Evolutionary conservation across 2,113 vertebrate genomes (phyloP).

Genomic region (Semicossyphus pulcher): DNA sequence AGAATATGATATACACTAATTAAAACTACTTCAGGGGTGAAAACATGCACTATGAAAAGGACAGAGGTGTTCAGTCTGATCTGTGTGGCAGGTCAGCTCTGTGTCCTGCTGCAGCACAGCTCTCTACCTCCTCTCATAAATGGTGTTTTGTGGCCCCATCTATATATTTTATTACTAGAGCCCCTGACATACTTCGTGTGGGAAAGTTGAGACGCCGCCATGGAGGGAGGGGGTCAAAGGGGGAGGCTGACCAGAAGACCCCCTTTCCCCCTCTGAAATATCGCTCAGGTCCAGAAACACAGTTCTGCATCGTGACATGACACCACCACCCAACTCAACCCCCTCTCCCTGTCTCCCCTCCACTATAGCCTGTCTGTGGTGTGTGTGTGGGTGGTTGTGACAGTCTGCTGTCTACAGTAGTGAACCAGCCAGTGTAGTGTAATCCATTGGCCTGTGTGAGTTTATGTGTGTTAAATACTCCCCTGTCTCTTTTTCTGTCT

Average conservation of each 20-base stretch:
- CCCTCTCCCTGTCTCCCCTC: conserved; percentile 27
- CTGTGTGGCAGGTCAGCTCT: conserved; percentile 31
- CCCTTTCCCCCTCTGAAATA: conserved; percentile 79
- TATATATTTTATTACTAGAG: conserved; percentile 86
- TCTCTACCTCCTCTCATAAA: conserved; percentile 69
- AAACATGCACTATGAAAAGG: conserved; percentile 1
- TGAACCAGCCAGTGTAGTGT: conserved; percentile 36
- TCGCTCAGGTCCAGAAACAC: conserved; percentile 85
- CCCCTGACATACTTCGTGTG: conserved; percentile 77
- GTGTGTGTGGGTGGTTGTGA: conserved; percentile 36
- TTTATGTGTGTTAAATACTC: conserved; percentile 40
- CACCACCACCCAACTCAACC: conserved; percentile 72
- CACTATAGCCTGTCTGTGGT: conserved; percentile 65
- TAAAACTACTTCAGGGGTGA: conserved; percentile 10
- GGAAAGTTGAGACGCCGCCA: conserved; percentile 81
- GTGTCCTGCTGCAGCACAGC: conserved; percentile 47
- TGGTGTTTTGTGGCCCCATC: conserved; percentile 79
- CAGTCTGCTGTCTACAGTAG: conserved; percentile 39
- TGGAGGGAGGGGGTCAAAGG: conserved; percentile 77
- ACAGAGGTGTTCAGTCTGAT: conserved; percentile 31
- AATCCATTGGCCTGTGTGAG: conserved; percentile 54
- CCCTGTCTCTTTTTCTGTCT: conserved; percentile 47
- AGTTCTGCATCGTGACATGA: conserved; percentile 86
- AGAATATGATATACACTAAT: neutral
- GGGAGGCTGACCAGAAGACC: conserved; percentile 80